Percentiles rank a stretch among this genome's conserved stretches.
These are phyloP conservation scores for Alligator mississippiensis DNA, from an alignment of 2,113 vertebrate species.

Conservation along the genomic window DNA sequence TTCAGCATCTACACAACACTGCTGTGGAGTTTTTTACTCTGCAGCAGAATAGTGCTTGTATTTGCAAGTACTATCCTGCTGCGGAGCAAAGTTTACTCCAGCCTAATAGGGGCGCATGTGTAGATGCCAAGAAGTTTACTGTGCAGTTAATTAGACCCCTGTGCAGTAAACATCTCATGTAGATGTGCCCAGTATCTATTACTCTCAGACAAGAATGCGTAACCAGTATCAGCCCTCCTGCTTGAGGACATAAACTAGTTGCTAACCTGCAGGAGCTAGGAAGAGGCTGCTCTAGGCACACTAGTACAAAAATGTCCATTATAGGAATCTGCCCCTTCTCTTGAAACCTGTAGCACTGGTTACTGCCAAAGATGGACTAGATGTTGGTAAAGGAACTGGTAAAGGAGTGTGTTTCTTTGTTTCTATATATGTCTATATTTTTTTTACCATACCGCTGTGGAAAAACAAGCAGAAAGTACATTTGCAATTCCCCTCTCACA, in stretches of 20 bases:
- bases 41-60: too few relatives aligned
- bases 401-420: neutral
- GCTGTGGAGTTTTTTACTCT: too few relatives aligned
- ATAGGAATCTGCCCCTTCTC: neutral
- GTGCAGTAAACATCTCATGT: neutral
- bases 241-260: neutral
- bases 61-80: too few relatives aligned
- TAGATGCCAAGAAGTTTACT: too few relatives aligned
- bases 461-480: neutral
- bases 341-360: neutral
- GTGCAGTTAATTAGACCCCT: too few relatives aligned
- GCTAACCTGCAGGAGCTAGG: neutral
- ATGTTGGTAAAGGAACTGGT: neutral
- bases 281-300: neutral
- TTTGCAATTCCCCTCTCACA: neutral
- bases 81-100: too few relatives aligned
- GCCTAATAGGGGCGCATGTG: too few relatives aligned
- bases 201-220: neutral
- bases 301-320: neutral
- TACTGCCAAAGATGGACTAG: neutral
- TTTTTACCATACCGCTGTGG: neutral
- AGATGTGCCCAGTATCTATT: neutral
- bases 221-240: neutral
- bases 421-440: neutral
- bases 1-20: too few relatives aligned